Evolutionary conservation across 2,888 invertebrate genomes (phyloP), one percentile per base, ranked within the genome.

Genomic region (Cataglyphis rosenhaueri): DNA sequence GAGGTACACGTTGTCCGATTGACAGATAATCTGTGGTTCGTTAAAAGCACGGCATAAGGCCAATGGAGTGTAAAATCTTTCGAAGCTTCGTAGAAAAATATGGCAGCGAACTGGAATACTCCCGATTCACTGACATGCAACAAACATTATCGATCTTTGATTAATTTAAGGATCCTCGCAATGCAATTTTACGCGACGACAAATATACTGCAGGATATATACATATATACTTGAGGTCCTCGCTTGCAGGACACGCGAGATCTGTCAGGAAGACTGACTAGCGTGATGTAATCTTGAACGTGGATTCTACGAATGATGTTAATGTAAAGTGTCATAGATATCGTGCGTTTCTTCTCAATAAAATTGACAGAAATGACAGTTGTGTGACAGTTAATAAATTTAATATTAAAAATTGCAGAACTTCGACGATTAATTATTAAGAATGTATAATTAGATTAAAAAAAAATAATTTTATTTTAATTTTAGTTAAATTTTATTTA

Each of bases 251-350:
- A 82, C 65, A 75, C 74, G 83, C 81, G 83, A 84, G 73, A 84
- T 79, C 81, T 78, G 81, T 84, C 82, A 86, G 76, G 84, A 81
- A 86, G 70, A 87, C 89, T 90, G 89, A 89, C 89, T 89, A 89
- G 89, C 86, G 86, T 85, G 81, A 86, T 86, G 29, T 38, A 61
- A 71, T 62, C 29, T 82, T 29, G 41, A 41, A 57, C 18, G 57
- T 15, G 44, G 18, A 61, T 25, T 10, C 10, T 15, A 78, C 5
- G 32, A 18, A n/a, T 29, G 15, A 10, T 18, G 4, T 75, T 25
- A 21, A 66, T 21, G 10, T 12, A 32, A 57, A n/a, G 21, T 78
- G 44, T 71, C 21, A 32, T 32, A 18, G 35, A n/a, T 48, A 21
- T 55, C n/a, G 64, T 35, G 18, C 2, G 12, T 44, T 70, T 71